Percentiles rank a stretch among this genome's conserved stretches.
Evolutionary conservation across 2,797 vertebrate genomes (phyloP).

Genomic region (Macrochelys suwanniensis): DNA sequence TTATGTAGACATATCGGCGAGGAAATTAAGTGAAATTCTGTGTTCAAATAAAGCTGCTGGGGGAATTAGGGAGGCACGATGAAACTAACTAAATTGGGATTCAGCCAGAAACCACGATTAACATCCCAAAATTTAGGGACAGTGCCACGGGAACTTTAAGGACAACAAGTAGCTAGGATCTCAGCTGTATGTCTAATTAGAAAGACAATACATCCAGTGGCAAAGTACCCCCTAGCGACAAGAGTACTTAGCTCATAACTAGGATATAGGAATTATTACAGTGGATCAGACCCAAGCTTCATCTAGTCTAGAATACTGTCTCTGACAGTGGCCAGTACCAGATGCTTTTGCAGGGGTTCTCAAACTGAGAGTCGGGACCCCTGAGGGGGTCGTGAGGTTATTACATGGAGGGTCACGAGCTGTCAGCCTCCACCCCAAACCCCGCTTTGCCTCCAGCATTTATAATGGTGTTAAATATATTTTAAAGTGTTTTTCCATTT

Average conservation of each 20-base stretch:
- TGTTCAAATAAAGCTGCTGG: slow-evolving; percentile 22
- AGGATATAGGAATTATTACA: background rate
- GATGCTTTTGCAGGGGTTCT: rapidly evolving
- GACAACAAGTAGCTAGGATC: slow-evolving; percentile 43
- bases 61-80: slow-evolving; percentile 10
- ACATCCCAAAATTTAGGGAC: background rate
- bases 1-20: slow-evolving; percentile 1
- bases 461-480: no score
- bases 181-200: background rate
- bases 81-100: slow-evolving; percentile 44
- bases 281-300: background rate
- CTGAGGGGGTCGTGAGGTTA: no score
- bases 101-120: slow-evolving; percentile 27
- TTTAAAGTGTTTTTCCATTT: no score
- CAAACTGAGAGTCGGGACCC: no score
- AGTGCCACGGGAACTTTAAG: background rate
- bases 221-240: background rate
- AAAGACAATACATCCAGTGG: slow-evolving; percentile 19
- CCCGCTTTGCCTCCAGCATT: no score
- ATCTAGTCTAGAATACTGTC: rapidly evolving
- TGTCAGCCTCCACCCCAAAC: no score
- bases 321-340: background rate
- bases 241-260: background rate
- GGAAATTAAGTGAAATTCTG: background rate
- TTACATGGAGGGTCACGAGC: no score